A percentile compares a stretch with the other conserved stretches of the same genome.
These are phyloP conservation scores for Dorcus parallelipipedus DNA, from an alignment of 2,888 invertebrate species.

Conservation along the genomic window DNA sequence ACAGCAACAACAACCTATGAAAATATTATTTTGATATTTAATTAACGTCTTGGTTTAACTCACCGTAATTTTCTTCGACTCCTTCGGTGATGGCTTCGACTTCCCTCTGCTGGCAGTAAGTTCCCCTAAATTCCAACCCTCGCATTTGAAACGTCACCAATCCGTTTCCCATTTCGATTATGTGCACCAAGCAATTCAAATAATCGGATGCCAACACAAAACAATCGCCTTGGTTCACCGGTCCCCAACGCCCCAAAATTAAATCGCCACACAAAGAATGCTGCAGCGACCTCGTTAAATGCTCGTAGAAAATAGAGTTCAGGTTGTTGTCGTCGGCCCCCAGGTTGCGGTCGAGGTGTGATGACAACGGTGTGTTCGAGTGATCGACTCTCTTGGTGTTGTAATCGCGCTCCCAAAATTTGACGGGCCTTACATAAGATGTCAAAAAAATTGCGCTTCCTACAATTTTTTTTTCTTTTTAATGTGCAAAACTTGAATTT, in stretches of 20 bases:
- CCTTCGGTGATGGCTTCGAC: constrained; percentile 98
- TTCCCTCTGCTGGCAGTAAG: constrained; percentile 98
- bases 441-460: constrained; percentile 98
- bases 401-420: constrained; percentile 99
- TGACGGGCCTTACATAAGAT: constrained; percentile 97
- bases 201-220: constrained; percentile 98
- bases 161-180: constrained; percentile 97
- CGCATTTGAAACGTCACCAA: constrained; percentile 97
- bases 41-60: constrained; percentile 23
- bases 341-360: constrained; percentile 91
- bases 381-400: constrained; percentile 96
- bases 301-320: constrained; percentile 99
- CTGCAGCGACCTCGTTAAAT: constrained; percentile 92
- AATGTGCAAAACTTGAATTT: neutral
- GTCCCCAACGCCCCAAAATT: constrained; percentile 91
- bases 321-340: constrained; percentile 95
- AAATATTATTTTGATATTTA: neutral
- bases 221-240: constrained; percentile 95
- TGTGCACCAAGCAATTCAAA: constrained; percentile 95
- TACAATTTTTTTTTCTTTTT: constrained; percentile 34
- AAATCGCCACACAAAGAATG: constrained; percentile 94
- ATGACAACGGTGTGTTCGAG: constrained; percentile 91
- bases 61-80: constrained; percentile 91
- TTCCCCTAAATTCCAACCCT: constrained; percentile 96
- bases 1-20: constrained; percentile 80